phyloP scores from a whole-genome alignment of 2,888 invertebrate genomes.

The Rotaria magnacalcarata region DNA sequence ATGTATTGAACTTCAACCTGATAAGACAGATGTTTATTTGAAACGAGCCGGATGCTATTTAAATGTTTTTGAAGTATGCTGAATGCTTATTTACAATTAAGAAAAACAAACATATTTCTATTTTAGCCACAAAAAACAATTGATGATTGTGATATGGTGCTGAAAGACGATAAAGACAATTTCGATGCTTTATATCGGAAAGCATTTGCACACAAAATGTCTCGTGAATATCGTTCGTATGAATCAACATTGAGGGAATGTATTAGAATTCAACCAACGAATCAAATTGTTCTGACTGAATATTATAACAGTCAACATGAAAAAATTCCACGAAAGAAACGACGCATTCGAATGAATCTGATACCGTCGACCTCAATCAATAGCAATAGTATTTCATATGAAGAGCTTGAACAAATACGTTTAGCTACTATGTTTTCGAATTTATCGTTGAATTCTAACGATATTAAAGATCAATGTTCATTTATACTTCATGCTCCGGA shows the following conservation, averaged over 20 bases:
- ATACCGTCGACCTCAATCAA: background rate
- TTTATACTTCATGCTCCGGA: background rate
- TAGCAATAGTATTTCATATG: background rate
- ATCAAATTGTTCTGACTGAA: background rate
- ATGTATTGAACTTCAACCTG: background rate
- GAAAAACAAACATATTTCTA: background rate
- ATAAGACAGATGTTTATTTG: background rate
- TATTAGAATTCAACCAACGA: background rate
- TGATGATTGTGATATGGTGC: background rate
- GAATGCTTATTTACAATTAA: no score
- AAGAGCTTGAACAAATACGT: slow-evolving; percentile 18
- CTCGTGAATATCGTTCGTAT: background rate
- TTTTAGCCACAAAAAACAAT: slow-evolving; percentile 21
- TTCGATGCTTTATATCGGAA: background rate
- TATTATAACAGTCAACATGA: background rate
- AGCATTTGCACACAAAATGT: background rate
- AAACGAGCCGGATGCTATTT: background rate
- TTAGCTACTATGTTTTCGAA: background rate
- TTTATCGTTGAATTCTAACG: background rate
- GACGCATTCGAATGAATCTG: background rate
- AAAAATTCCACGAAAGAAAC: background rate
- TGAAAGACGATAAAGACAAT: background rate
- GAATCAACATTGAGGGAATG: slow-evolving; percentile 17
- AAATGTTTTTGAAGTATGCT: background rate
- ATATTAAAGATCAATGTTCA: slow-evolving; percentile 2